Percentiles rank a stretch among this genome's conserved stretches.
phyloP scores from a whole-genome alignment of 2,113 vertebrate species.

The Xiphorhynchus elegans region DNA sequence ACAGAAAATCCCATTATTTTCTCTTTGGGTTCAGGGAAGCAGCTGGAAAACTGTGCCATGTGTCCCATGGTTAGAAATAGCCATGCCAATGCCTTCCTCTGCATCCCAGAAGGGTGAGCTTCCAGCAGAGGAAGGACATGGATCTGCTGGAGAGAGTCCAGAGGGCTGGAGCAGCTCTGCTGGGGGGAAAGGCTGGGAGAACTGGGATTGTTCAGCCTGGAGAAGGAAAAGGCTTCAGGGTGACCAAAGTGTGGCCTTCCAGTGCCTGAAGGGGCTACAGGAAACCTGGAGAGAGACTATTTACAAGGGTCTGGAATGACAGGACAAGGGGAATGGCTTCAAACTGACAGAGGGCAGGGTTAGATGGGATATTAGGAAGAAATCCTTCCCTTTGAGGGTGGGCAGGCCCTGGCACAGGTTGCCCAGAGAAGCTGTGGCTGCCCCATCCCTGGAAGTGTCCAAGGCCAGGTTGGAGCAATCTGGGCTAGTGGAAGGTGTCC shows the following conservation, averaged over 20 bases:
- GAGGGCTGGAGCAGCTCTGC: not conserved
- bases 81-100: accelerated
- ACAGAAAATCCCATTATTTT: not conserved
- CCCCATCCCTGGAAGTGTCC: not conserved
- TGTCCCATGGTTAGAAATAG: accelerated
- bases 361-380: not conserved
- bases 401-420: not conserved
- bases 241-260: not conserved
- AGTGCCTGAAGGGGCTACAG: not conserved
- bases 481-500: not conserved
- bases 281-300: not conserved
- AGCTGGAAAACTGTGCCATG: not conserved
- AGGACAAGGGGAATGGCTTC: not conserved
- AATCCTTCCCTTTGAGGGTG: not conserved
- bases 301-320: not conserved
- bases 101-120: not conserved
- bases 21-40: not conserved
- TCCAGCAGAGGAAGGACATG: not conserved
- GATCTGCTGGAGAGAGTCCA: not conserved
- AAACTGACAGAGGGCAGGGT: not conserved
- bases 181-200: not conserved
- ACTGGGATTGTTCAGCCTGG: not conserved
- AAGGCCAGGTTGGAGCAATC: not conserved
- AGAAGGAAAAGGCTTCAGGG: not conserved
- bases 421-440: not conserved